Conservation (phyloP, 2,888 invertebrate species). For the Drosophila mettleri region DNA sequence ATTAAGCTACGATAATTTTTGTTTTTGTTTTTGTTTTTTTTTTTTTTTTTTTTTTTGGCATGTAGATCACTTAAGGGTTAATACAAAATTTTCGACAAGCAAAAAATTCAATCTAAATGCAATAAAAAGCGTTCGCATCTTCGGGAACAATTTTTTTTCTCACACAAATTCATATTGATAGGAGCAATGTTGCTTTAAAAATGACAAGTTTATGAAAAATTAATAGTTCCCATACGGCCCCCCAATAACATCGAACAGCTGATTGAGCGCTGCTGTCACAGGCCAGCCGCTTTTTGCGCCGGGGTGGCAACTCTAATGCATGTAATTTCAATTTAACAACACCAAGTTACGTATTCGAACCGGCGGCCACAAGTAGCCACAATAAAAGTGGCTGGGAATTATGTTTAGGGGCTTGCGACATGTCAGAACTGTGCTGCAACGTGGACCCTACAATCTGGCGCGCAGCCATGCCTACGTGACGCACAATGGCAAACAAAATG, state of each 20-base stretch:
- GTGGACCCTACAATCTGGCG: conserved; percentile 55
- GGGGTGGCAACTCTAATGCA: conserved; percentile 58
- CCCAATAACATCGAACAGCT: conserved; percentile 56
- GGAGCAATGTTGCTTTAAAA: conserved; percentile 30
- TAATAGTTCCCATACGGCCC: conserved; percentile 31
- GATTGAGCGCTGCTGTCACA: conserved; percentile 45
- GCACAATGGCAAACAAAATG: conserved; percentile 25
- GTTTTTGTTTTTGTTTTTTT: too few species aligned
- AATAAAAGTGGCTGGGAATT: conserved; percentile 52
- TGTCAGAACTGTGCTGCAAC: conserved; percentile 71
- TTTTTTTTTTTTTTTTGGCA: neutral
- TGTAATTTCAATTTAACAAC: conserved; percentile 65
- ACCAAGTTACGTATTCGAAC: conserved; percentile 66
- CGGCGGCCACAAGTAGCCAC: conserved; percentile 42
- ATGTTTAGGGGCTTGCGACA: conserved; percentile 75
- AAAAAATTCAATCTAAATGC: neutral
- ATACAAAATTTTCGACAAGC: conserved; percentile 9
- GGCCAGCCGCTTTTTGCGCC: conserved; percentile 46
- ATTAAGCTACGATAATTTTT: neutral
- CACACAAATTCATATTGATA: neutral
- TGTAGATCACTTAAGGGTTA: conserved; percentile 29
- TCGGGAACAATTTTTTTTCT: neutral
- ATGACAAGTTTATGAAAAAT: conserved; percentile 43
- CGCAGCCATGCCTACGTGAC: conserved; percentile 48
- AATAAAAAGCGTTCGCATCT: neutral